Evolutionary conservation across 1,140 invertebrate genomes (phyloP).

Genomic region (Chlorops oryzae): DNA sequence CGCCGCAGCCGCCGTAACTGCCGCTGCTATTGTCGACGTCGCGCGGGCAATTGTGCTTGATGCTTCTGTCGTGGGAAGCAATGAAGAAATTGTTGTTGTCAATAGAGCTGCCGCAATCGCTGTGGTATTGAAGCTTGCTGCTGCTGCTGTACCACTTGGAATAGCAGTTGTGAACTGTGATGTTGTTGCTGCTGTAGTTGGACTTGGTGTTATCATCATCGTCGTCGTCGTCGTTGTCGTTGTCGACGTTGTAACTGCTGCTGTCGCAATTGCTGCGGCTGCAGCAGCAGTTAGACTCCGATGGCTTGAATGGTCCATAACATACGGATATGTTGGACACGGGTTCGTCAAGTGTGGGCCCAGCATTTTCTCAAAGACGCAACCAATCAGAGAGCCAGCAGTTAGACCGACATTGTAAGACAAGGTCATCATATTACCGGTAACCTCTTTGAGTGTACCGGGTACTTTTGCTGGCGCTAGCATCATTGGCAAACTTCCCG

Average conservation of each 20-base stretch:
- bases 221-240: conserved; percentile 9
- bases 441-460: conserved; percentile 68
- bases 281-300: conserved; percentile 17
- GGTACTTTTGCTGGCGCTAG: conserved; percentile 75
- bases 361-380: conserved; percentile 68
- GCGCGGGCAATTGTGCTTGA: conserved; percentile 13
- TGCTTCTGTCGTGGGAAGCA: conserved; percentile 29
- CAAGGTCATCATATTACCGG: conserved; percentile 88
- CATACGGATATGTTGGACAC: conserved; percentile 42
- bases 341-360: conserved; percentile 54
- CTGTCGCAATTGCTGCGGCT: conserved; percentile 1
- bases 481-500: conserved; percentile 88
- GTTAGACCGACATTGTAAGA: conserved; percentile 82
- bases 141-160: too few species aligned
- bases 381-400: conserved; percentile 74
- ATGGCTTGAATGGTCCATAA: conserved; percentile 26
- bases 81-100: conserved; percentile 21
- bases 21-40: conserved; percentile 11
- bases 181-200: conserved; percentile 4
- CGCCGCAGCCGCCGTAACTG: conserved; percentile 2
- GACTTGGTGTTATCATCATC: not conserved
- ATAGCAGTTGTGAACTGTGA: too few species aligned
- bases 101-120: conserved; percentile 11
- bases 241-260: conserved; percentile 9
- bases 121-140: conserved; percentile 10